These are phyloP conservation scores for Scaeva pyrastri DNA, from an alignment of 2,888 invertebrate species.

Conservation along the genomic window DNA sequence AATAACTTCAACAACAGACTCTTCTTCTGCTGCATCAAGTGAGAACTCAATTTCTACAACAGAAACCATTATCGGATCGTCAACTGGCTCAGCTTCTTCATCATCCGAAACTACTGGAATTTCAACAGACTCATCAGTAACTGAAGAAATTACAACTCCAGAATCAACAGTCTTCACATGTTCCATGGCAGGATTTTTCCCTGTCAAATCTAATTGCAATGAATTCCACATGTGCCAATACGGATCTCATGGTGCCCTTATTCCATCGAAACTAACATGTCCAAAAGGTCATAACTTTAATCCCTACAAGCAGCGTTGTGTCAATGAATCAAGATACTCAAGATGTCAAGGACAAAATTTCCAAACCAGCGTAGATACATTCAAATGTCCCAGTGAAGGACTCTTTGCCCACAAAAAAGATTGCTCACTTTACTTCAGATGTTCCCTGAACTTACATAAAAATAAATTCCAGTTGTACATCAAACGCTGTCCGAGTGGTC, in stretches of 20 bases:
- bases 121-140: conserved; percentile 32
- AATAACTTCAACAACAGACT: neutral
- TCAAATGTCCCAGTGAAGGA: conserved; percentile 59
- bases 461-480: conserved; percentile 39
- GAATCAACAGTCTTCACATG: conserved; percentile 72
- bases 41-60: neutral
- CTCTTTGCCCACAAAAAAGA: conserved; percentile 59
- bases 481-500: conserved; percentile 48
- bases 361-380: neutral
- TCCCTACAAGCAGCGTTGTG: conserved; percentile 76
- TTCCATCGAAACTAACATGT: conserved; percentile 68
- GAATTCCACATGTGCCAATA: conserved; percentile 77
- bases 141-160: conserved; percentile 19
- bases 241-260: conserved; percentile 42
- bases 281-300: conserved; percentile 77
- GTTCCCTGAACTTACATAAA: conserved; percentile 27
- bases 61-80: neutral
- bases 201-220: conserved; percentile 74
- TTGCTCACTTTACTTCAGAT: conserved; percentile 67
- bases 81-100: neutral
- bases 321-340: neutral
- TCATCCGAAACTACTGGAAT: conserved; percentile 36
- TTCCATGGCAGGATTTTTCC: conserved; percentile 77
- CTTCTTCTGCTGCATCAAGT: conserved; percentile 6
- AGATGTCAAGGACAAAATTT: conserved; percentile 72